Conservation (phyloP, 2,797 vertebrate genomes). For the Nasua narica region DNA sequence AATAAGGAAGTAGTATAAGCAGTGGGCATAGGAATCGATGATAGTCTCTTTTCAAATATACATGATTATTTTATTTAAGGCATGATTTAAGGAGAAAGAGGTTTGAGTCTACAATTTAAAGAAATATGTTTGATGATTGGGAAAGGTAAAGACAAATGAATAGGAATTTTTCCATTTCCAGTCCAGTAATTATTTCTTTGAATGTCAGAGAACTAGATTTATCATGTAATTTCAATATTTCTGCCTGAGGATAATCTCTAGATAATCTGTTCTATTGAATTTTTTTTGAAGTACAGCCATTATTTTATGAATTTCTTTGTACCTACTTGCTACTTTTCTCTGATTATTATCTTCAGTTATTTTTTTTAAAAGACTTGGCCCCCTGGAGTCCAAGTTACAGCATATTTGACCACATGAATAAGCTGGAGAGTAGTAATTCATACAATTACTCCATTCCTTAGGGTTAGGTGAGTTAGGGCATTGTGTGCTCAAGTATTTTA, state of each 20-base stretch:
- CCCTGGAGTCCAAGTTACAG: background rate
- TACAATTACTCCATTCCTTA: background rate
- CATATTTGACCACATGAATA: background rate
- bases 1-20: background rate
- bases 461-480: background rate
- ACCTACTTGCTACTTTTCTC: background rate
- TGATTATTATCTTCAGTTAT: slow-evolving; percentile 48
- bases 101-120: background rate
- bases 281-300: background rate
- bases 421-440: background rate
- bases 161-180: background rate
- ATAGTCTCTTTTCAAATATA: background rate
- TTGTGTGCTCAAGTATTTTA: background rate
- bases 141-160: background rate
- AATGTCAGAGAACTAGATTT: slow-evolving; percentile 40
- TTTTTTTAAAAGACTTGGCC: slow-evolving; percentile 24
- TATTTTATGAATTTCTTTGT: slow-evolving; percentile 15
- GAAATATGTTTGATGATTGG: background rate
- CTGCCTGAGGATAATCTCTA: slow-evolving; percentile 11
- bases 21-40: background rate
- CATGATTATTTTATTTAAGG: background rate
- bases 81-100: background rate
- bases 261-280: slow-evolving; percentile 22
- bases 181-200: background rate
- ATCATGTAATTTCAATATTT: slow-evolving; percentile 47